A percentile compares a stretch with the other conserved stretches of the same genome.
Evolutionary conservation across 2,113 vertebrate species (phyloP).

Genomic region (Halcyon senegalensis): DNA sequence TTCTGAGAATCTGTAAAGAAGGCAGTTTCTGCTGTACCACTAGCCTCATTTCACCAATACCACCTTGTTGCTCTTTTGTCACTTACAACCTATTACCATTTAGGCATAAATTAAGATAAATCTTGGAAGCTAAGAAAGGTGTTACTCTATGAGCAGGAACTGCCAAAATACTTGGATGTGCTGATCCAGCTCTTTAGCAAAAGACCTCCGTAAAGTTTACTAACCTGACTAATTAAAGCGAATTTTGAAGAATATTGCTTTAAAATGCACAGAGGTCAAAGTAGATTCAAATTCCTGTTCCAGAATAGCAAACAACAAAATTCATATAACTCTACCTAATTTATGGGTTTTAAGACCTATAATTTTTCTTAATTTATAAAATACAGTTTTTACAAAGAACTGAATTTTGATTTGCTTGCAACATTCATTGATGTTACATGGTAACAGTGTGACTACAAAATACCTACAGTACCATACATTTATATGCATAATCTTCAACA

Average conservation of each 20-base stretch:
- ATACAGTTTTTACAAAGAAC: neutral
- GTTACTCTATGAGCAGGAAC: neutral
- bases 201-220: neutral
- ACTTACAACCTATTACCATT: neutral
- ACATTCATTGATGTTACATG: neutral
- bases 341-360: neutral
- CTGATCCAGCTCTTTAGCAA: neutral
- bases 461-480: neutral
- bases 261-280: neutral
- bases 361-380: neutral
- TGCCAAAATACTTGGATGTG: neutral
- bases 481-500: neutral
- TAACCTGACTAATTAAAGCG: neutral
- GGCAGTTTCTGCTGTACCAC: neutral
- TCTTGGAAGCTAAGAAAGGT: neutral
- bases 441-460: neutral
- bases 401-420: neutral
- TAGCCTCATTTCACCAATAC: accelerated
- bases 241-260: neutral
- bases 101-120: neutral
- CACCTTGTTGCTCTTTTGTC: neutral
- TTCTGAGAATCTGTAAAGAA: neutral
- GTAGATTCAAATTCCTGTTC: neutral
- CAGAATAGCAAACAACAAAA: neutral
- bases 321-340: neutral